A percentile compares a stretch with the other conserved stretches of the same genome.
Evolutionary conservation across 2,113 vertebrate genomes (phyloP).

Genomic region (Pristiophorus japonicus): DNA sequence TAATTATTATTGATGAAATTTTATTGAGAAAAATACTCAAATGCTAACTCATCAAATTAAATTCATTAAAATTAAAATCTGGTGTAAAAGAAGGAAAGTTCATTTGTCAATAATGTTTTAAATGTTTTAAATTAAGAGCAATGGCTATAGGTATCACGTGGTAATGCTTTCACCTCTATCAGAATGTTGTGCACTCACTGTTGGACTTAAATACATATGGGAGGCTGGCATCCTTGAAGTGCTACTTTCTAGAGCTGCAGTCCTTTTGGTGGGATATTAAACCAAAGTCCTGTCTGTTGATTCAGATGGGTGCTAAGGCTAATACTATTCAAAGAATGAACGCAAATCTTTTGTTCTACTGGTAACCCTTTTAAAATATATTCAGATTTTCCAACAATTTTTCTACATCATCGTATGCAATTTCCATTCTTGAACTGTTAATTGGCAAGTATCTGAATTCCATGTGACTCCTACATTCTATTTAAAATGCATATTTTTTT

Average conservation of each 20-base stretch:
- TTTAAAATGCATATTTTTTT: background rate
- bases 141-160: background rate
- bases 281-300: background rate
- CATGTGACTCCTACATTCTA: background rate
- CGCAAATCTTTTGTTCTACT: background rate
- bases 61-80: background rate
- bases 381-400: background rate
- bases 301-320: background rate
- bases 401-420: background rate
- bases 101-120: background rate
- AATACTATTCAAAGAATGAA: background rate
- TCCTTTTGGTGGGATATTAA: background rate
- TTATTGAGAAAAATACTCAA: background rate
- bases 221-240: background rate
- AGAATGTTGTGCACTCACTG: background rate
- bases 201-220: background rate
- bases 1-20: background rate
- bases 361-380: background rate
- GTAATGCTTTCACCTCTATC: background rate
- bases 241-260: background rate
- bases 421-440: background rate
- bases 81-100: background rate
- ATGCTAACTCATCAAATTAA: background rate
- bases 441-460: background rate
- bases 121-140: background rate